Base-by-base conservation (phyloP, 2,888 invertebrate genomes). In the Nezara viridula region DNA sequence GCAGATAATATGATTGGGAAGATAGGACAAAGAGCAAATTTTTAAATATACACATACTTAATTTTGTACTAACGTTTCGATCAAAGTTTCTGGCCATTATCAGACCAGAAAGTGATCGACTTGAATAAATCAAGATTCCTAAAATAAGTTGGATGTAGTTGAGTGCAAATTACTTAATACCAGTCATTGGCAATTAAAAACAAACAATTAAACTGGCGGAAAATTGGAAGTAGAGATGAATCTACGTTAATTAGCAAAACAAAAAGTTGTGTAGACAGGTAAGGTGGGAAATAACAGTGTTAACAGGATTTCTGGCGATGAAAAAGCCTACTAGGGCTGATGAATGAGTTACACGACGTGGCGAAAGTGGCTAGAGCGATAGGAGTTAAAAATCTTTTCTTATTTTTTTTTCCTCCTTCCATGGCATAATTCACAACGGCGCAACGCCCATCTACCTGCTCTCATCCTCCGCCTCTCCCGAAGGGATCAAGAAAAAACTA, bases 401-500 rank as follows among this genome's bases (percentile, higher is more conserved):
- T 55, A 52, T 86, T 86, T 55, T 86, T n/a, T 86, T 86, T 32
- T 86, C n/a, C 0, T 24, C 37, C 24, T 40, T 37, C n/a, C 2
- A 55, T 10, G 24, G 55, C 86, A 60, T 86, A 86, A 40, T 86
- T 86, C 86, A 86, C 86, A 0, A n/a, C 24, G 81, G 24, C 32
- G 81, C 44, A 60, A 44, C 81, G 86, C 86, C 60, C 86, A 19
- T 52, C n/a, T 86, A 86, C 86, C 86, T 86, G 44, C 37, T 55
- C 52, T 10, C 85, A 27, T 47, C n/a, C 24, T 10, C 21, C 40
- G 10, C 40, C 37, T 40, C 21, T 77, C 19, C 6, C 0, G 21
- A 21, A 10, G 37, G 24, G 44, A 81, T n/a, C 27, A 19, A 60
- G 19, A 37, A 47, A 81, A 81, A 81, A 47, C 12, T 77, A 37